Percentiles rank a stretch among this genome's conserved stretches.
Evolutionary conservation across 2,888 invertebrate genomes (phyloP).

Genomic region (Apodemia mormo): DNA sequence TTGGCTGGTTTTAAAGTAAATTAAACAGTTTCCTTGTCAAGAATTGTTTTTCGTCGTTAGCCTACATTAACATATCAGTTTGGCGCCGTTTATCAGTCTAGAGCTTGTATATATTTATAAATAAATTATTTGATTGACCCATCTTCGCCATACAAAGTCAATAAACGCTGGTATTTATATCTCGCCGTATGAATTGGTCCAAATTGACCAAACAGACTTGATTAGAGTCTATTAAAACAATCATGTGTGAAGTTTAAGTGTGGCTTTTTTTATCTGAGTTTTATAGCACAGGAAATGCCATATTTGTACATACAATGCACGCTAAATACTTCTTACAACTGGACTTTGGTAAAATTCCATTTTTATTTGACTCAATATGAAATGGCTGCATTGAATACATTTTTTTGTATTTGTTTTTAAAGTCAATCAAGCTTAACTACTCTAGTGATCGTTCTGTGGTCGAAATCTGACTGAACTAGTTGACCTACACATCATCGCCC

Average conservation of each 20-base stretch:
- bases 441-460: too few species aligned
- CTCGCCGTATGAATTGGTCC: constrained; percentile 62
- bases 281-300: background rate
- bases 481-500: too few species aligned
- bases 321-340: background rate
- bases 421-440: too few species aligned
- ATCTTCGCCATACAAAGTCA: constrained; percentile 46
- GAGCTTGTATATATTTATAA: constrained; percentile 21
- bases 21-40: too few species aligned
- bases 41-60: background rate
- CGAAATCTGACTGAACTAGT: too few species aligned
- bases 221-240: constrained; percentile 57
- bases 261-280: background rate
- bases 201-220: constrained; percentile 65
- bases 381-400: too few species aligned
- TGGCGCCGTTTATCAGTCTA: background rate
- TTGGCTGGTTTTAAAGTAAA: too few species aligned
- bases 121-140: constrained; percentile 52
- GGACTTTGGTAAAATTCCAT: too few species aligned
- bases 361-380: too few species aligned
- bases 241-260: constrained; percentile 26
- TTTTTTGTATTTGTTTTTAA: too few species aligned
- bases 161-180: constrained; percentile 53
- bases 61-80: background rate
- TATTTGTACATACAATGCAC: background rate